phyloP scores from a whole-genome alignment of 2,888 invertebrate species.

The Allacma fusca region DNA sequence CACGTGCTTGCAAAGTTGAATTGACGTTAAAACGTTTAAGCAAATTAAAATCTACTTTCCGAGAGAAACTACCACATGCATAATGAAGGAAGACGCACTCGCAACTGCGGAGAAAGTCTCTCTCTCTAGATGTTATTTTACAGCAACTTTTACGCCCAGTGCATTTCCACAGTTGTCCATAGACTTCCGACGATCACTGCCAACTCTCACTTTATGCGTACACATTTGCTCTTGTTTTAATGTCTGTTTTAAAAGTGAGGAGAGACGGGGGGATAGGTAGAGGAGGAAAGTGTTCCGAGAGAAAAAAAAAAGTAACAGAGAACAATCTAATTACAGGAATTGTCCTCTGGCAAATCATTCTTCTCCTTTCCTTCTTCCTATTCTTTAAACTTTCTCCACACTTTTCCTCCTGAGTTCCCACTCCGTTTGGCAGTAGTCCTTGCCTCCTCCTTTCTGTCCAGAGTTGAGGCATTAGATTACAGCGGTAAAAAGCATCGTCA shows the following conservation, averaged over 20 bases:
- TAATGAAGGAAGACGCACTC: no score
- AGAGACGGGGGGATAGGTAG: background rate
- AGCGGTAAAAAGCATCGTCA: background rate
- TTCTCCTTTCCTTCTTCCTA: conserved; percentile 9
- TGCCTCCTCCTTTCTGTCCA: background rate
- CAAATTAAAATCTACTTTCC: no score
- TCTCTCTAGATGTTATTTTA: no score
- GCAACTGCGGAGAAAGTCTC: no score
- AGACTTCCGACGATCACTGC: no score
- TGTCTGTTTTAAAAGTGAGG: background rate
- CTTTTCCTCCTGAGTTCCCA: background rate
- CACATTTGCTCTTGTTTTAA: background rate
- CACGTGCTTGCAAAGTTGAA: no score
- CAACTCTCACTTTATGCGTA: no score
- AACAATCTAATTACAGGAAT: conserved; percentile 29
- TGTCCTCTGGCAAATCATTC: conserved; percentile 35
- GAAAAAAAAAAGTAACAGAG: conserved; percentile 10
- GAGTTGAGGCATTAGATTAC: background rate
- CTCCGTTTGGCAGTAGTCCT: background rate
- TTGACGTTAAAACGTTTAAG: no score
- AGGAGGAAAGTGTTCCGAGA: background rate
- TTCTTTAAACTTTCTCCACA: background rate
- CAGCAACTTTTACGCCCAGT: no score
- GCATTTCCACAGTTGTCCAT: no score
- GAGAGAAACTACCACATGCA: no score